A percentile compares a stretch with the other conserved stretches of the same genome.
phyloP scores from a whole-genome alignment of 1,140 invertebrate species.

The Drosophila obscura region DNA sequence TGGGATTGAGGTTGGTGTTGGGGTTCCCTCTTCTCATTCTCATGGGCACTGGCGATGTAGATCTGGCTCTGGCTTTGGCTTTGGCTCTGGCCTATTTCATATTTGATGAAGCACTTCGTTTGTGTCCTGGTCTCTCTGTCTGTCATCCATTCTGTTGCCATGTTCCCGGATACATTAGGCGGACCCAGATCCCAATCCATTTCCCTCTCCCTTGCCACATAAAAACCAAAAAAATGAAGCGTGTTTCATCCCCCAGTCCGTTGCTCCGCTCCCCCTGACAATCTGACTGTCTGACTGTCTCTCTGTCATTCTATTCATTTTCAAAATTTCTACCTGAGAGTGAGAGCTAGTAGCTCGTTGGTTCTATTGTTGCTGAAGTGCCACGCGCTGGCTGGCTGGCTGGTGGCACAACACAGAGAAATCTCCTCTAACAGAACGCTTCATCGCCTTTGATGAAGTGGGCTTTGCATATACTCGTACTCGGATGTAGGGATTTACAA shows the following conservation, averaged over 20 bases:
- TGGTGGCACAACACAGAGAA: constrained; percentile 40
- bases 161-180: constrained; percentile 47
- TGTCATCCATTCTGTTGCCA: constrained; percentile 44
- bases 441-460: constrained; percentile 75
- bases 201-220: constrained; percentile 8
- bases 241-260: constrained; percentile 21
- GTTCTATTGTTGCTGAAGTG: constrained; percentile 55
- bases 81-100: constrained; percentile 49
- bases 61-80: background rate
- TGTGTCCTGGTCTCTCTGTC: constrained; percentile 34
- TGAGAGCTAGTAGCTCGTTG: constrained; percentile 27
- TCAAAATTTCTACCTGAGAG: constrained; percentile 36
- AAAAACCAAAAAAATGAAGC: constrained; percentile 23
- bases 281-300: constrained; percentile 1
- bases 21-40: background rate
- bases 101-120: constrained; percentile 73
- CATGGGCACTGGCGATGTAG: background rate
- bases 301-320: constrained; percentile 59
- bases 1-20: no score
- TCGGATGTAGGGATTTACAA: constrained; percentile 43
- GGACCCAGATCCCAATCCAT: constrained; percentile 24
- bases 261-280: background rate
- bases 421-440: constrained; percentile 59
- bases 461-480: constrained; percentile 12
- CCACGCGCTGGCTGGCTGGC: constrained; percentile 60